A percentile compares a stretch with the other conserved stretches of the same genome.
These are phyloP conservation scores for Hypercompe scribonia DNA, from an alignment of 2,888 invertebrate species.

Conservation along the genomic window DNA sequence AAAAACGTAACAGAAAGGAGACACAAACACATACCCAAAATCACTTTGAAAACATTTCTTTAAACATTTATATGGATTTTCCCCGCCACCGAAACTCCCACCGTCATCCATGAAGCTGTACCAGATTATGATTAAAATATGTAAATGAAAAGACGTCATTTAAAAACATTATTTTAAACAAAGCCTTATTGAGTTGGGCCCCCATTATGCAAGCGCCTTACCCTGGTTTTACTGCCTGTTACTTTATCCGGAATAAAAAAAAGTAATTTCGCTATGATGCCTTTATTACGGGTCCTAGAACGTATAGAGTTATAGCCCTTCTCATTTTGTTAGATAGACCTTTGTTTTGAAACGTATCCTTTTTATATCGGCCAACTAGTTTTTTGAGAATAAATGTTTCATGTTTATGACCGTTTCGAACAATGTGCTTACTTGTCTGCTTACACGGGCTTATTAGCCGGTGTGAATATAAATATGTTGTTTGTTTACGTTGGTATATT, in stretches of 20 bases:
- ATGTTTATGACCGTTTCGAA: slow-evolving; percentile 24
- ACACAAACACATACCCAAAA: too few species aligned
- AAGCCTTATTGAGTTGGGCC: slow-evolving; percentile 44
- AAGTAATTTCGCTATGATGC: slow-evolving; percentile 70
- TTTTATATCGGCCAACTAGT: slow-evolving; percentile 49
- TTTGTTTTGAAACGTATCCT: slow-evolving; percentile 60
- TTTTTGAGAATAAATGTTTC: slow-evolving; percentile 30
- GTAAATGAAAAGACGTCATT: slow-evolving; percentile 24
- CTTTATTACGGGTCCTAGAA: slow-evolving; percentile 66
- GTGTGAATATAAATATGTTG: slow-evolving; percentile 9
- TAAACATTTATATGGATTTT: neutral
- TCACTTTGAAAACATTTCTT: neutral
- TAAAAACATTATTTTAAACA: slow-evolving; percentile 39
- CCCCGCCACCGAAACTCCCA: neutral
- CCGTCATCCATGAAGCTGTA: neutral
- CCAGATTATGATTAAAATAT: slow-evolving; percentile 25
- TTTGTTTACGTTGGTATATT: neutral
- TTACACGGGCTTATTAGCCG: slow-evolving; percentile 30
- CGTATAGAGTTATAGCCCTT: slow-evolving; percentile 65
- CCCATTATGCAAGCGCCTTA: slow-evolving; percentile 51
- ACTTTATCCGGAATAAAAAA: slow-evolving; percentile 64
- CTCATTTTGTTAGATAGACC: slow-evolving; percentile 63
- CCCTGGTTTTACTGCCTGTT: slow-evolving; percentile 57
- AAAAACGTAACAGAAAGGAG: too few species aligned
- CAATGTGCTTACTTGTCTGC: slow-evolving; percentile 25